Percentiles rank a stretch among this genome's conserved stretches.
Conservation (phyloP, 2,888 invertebrate genomes). For the Gisinianus flammeolus region DNA sequence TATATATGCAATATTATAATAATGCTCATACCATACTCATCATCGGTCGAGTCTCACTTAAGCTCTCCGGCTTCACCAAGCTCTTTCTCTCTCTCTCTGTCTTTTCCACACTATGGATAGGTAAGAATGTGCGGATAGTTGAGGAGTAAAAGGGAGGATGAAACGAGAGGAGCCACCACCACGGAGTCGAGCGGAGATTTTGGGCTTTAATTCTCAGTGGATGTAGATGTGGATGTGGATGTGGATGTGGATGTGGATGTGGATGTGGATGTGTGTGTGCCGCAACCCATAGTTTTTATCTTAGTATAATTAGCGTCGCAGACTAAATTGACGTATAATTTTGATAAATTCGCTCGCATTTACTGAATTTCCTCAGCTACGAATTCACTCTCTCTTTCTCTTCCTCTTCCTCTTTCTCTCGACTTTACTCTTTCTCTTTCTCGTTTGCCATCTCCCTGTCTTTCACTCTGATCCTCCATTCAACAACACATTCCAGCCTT, state of each 20-base stretch:
- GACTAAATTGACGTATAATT: conserved; percentile 53
- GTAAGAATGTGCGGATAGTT: conserved; percentile 12
- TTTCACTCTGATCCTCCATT: neutral
- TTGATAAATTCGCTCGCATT: conserved; percentile 51
- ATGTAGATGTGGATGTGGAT: no score
- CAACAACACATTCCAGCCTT: neutral
- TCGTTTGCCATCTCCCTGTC: neutral
- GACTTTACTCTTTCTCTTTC: neutral
- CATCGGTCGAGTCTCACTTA: no score
- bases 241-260: neutral
- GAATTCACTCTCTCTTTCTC: conserved; percentile 11
- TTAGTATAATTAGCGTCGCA: conserved; percentile 52
- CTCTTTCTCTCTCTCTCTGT: neutral
- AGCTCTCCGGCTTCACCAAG: no score
- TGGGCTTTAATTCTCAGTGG: conserved; percentile 47
- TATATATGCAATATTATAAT: neutral
- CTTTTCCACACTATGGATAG: neutral
- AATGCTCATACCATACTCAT: neutral
- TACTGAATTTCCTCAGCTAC: conserved; percentile 45
- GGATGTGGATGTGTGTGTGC: neutral
- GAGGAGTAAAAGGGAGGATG: neutral
- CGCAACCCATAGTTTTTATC: conserved; percentile 47
- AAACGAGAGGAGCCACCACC: conserved; percentile 6
- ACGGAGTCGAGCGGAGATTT: conserved; percentile 41
- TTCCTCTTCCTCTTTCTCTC: conserved; percentile 7